Conservation (phyloP, 2,888 invertebrate genomes). For the Papilio gigon region DNA sequence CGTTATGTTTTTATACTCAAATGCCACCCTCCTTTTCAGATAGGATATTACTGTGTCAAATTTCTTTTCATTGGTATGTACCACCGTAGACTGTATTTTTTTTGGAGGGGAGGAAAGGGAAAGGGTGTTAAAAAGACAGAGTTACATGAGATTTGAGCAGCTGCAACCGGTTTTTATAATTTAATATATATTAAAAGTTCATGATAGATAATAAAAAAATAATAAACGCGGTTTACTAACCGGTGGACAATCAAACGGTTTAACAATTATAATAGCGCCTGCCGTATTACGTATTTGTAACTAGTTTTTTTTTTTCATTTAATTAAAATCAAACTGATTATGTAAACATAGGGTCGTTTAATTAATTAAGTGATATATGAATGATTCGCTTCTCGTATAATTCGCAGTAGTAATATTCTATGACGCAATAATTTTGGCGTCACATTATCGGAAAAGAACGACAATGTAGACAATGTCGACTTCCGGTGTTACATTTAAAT, state of each 20-base stretch:
- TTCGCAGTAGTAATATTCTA: neutral
- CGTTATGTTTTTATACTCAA: too few relatives aligned
- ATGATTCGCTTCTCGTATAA: conserved; percentile 2
- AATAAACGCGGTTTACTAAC: neutral
- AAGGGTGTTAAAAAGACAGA: too few relatives aligned
- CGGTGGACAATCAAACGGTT: neutral
- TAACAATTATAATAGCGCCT: conserved; percentile 11
- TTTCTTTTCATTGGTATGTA: too few relatives aligned
- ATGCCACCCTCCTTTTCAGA: too few relatives aligned
- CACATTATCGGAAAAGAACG: conserved; percentile 13
- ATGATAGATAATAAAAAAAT: conserved; percentile 12
- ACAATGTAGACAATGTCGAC: conserved; percentile 1
- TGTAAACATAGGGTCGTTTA: neutral
- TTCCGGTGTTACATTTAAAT: conserved; percentile 24
- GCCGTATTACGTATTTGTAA: conserved; percentile 25
- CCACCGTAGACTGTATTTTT: too few relatives aligned
- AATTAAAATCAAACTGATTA: conserved; percentile 7
- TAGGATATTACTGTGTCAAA: too few relatives aligned
- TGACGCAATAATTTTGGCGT: conserved; percentile 16
- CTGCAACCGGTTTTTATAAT: neutral
- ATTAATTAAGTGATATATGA: neutral
- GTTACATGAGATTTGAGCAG: too few relatives aligned
- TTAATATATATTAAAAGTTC: neutral
- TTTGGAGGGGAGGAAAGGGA: too few relatives aligned
- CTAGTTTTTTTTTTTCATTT: neutral